These are phyloP conservation scores for Propithecus coquereli DNA, from an alignment of 2,113 vertebrate species.

Conservation along the genomic window DNA sequence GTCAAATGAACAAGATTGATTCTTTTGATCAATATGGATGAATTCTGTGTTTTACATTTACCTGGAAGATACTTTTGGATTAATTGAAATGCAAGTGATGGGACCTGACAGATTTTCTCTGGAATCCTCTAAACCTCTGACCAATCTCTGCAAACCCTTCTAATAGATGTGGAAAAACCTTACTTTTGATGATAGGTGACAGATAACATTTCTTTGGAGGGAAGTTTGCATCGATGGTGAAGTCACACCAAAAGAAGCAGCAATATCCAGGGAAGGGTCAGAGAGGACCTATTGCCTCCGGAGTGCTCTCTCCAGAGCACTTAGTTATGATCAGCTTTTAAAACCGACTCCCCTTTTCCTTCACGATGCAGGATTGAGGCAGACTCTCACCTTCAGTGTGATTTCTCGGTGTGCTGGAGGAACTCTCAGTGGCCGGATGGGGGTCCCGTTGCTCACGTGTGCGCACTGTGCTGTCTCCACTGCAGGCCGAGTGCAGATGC, in stretches of 20 bases:
- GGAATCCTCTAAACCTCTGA: not conserved
- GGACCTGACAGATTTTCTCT: not conserved
- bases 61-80: not conserved
- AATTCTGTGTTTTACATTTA: not conserved
- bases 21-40: not conserved
- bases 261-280: not conserved
- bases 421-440: accelerated
- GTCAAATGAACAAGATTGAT: not conserved
- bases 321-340: not conserved
- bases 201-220: not conserved
- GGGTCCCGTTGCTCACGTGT: not conserved
- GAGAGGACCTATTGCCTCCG: not conserved
- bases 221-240: not conserved
- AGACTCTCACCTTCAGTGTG: accelerated
- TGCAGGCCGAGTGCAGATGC: constrained; percentile 92
- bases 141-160: not conserved
- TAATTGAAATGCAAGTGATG: not conserved
- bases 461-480: constrained; percentile 42
- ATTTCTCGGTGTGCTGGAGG: not conserved
- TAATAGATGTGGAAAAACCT: not conserved
- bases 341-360: not conserved
- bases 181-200: not conserved
- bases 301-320: not conserved
- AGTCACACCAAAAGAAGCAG: not conserved
- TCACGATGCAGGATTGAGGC: not conserved